phyloP scores from a whole-genome alignment of 2,113 vertebrate species.

The Chaetorhynchus papuensis region DNA sequence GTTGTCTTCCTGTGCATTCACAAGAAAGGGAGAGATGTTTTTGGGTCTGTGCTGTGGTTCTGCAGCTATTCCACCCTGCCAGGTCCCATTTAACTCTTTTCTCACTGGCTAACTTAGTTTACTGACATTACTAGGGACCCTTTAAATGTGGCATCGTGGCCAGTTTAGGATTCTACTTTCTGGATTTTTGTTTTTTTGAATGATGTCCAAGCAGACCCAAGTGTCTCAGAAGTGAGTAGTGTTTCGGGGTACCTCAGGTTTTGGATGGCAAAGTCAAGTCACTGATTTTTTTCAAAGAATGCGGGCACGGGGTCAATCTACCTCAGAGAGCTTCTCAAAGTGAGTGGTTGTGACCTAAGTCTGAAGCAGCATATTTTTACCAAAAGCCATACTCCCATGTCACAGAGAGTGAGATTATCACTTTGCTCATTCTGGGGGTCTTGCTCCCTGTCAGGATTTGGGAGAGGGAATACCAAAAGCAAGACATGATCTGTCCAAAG shows the following conservation, averaged over 20 bases:
- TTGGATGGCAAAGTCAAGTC: neutral
- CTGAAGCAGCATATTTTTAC: neutral
- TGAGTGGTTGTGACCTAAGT: neutral
- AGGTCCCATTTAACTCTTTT: neutral
- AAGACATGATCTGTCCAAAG: rapidly evolving
- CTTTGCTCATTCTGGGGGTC: neutral
- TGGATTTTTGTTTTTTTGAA: neutral
- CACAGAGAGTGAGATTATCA: neutral
- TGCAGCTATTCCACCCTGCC: neutral
- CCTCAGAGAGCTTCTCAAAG: neutral
- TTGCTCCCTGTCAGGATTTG: neutral
- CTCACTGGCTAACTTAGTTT: neutral
- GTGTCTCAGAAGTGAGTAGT: neutral
- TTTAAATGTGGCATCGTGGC: neutral
- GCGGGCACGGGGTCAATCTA: neutral
- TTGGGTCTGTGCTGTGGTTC: neutral
- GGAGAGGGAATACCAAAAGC: neutral
- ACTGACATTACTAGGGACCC: neutral
- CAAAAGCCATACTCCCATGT: neutral
- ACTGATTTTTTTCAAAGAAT: neutral
- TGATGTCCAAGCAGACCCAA: neutral
- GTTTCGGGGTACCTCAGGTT: neutral
- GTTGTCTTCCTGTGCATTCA: neutral
- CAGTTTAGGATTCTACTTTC: neutral
- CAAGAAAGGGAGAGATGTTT: neutral